These are phyloP conservation scores for Botia almorhae DNA, from an alignment of 2,797 vertebrate genomes.

Conservation along the genomic window DNA sequence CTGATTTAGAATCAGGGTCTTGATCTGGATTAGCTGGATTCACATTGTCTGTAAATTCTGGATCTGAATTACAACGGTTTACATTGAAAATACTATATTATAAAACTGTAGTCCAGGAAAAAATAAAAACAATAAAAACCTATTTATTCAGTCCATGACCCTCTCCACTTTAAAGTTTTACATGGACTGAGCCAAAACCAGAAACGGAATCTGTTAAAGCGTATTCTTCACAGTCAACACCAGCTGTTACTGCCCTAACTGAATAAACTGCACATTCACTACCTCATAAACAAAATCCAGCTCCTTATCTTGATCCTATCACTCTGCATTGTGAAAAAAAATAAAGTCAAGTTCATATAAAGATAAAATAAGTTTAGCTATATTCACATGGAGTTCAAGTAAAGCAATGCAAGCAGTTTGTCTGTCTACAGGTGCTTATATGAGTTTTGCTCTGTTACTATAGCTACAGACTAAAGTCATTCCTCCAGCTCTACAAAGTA, in stretches of 20 bases:
- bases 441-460: slow-evolving; percentile 55
- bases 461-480: slow-evolving; percentile 44
- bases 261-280: slow-evolving; percentile 71
- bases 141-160: not conserved
- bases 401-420: not conserved
- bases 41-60: not conserved
- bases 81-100: not conserved
- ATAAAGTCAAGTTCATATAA: not conserved
- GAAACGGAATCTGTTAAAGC: slow-evolving; percentile 55
- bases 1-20: slow-evolving; percentile 22
- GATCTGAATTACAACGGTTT: not conserved
- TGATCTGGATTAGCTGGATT: not conserved
- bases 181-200: slow-evolving; percentile 48
- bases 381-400: not conserved
- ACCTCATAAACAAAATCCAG: slow-evolving; percentile 72
- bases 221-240: slow-evolving; percentile 71
- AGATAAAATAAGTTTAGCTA: not conserved
- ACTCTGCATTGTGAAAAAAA: slow-evolving; percentile 10
- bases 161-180: slow-evolving; percentile 57
- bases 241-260: slow-evolving; percentile 61
- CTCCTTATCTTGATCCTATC: slow-evolving; percentile 68
- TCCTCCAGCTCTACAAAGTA: slow-evolving; percentile 32
- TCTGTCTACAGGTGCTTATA: not conserved
- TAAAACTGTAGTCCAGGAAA: slow-evolving; percentile 46
- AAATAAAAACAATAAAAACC: slow-evolving; percentile 15